Conservation (phyloP, 2,113 vertebrate species). For the Rhea pennata region DNA sequence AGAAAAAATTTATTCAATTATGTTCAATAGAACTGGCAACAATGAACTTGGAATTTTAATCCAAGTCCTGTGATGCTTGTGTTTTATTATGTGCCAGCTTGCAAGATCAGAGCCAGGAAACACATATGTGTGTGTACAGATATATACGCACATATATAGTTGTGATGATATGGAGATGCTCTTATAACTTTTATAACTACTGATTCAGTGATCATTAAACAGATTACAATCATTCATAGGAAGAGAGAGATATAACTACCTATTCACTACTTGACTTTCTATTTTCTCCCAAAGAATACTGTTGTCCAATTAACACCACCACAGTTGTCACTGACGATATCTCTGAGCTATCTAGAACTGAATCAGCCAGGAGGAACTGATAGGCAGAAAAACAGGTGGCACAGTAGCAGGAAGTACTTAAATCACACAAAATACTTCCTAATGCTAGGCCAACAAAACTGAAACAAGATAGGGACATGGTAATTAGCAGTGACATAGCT, state of each 20-base stretch:
- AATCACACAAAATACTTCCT: not conserved
- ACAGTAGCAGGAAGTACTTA: not conserved
- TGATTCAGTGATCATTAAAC: not conserved
- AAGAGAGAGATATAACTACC: not conserved
- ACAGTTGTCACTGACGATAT: not conserved
- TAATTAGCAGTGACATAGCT: not conserved
- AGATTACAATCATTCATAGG: not conserved
- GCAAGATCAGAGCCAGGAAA: not conserved
- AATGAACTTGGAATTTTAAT: not conserved
- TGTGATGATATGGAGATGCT: not conserved
- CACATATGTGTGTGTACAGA: not conserved
- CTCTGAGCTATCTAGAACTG: not conserved
- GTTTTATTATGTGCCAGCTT: not conserved
- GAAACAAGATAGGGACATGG: not conserved
- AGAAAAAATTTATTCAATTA: not conserved
- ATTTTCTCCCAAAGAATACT: not conserved
- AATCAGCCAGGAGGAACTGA: not conserved
- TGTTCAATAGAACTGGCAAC: not conserved
- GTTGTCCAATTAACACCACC: not conserved
- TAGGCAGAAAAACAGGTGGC: not conserved
- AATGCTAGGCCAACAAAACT: not conserved
- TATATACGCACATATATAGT: not conserved
- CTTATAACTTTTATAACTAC: not conserved
- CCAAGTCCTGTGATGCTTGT: not conserved
- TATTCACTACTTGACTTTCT: not conserved